phyloP scores from a whole-genome alignment of 1,140 invertebrate genomes.

The Trinorchestia longiramus region DNA sequence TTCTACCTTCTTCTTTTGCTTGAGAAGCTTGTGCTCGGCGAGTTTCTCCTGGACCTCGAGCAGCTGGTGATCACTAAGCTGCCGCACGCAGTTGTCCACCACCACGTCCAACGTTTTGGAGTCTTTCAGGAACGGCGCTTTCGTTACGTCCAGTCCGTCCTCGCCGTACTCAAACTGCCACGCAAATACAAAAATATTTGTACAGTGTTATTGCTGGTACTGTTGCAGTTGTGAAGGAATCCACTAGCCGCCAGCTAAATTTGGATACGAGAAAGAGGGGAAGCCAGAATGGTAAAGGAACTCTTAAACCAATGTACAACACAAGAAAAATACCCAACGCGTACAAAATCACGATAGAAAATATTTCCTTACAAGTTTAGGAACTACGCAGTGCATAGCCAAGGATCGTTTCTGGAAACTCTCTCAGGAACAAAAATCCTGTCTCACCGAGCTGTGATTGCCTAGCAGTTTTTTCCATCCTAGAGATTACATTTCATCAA shows the following conservation, averaged over 20 bases:
- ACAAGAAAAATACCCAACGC: no score
- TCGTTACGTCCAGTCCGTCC: conserved; percentile 93
- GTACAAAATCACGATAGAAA: no score
- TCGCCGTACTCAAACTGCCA: conserved; percentile 92
- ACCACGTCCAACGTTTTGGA: conserved; percentile 85
- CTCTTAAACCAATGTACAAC: no score
- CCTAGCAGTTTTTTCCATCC: no score
- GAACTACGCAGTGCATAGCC: no score
- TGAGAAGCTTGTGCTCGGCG: conserved; percentile 57
- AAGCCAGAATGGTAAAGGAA: no score
- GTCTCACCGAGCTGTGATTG: no score
- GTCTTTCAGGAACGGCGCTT: conserved; percentile 85
- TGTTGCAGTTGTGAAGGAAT: background rate
- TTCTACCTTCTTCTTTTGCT: conserved; percentile 67
- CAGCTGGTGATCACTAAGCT: conserved; percentile 76
- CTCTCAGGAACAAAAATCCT: no score
- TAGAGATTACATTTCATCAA: no score
- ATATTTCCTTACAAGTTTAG: no score
- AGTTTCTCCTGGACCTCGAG: background rate
- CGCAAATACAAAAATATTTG: background rate
- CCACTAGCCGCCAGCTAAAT: background rate
- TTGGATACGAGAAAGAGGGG: no score
- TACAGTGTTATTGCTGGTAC: background rate
- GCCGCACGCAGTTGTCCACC: conserved; percentile 79
- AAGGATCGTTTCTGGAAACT: no score